A percentile compares a stretch with the other conserved stretches of the same genome.
Conservation (phyloP, 2,113 vertebrate genomes). For the Nyctereutes procyonoides region DNA sequence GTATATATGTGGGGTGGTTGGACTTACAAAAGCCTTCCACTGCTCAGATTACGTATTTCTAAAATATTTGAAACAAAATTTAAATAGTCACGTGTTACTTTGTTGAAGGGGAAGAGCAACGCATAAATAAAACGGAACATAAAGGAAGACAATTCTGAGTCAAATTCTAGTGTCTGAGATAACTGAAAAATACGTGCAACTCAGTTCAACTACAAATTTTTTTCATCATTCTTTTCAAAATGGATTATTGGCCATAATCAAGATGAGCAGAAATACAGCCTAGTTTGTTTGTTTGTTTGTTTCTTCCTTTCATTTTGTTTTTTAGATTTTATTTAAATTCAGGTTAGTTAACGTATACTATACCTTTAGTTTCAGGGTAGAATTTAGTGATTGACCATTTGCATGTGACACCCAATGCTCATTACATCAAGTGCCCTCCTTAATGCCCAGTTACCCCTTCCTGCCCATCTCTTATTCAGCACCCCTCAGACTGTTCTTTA, state of each 20-base stretch:
- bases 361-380: not conserved
- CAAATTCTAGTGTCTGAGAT: conserved; percentile 28
- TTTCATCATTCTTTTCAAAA: not conserved
- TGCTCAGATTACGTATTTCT: not conserved
- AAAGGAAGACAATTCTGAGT: not conserved
- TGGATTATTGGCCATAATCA: not conserved
- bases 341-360: not conserved
- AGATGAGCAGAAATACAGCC: conserved; percentile 3
- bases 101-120: not conserved
- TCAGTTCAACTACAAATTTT: conserved; percentile 30
- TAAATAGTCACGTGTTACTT: not conserved
- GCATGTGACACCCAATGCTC: not conserved
- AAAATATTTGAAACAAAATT: not conserved
- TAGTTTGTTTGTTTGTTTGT: not conserved
- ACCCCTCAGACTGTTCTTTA: not conserved
- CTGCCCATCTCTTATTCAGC: not conserved
- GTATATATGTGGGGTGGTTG: not conserved
- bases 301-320: not conserved
- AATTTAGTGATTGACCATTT: not conserved
- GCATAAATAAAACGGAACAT: conserved; percentile 7
- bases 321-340: not conserved
- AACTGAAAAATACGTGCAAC: not conserved
- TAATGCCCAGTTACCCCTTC: not conserved
- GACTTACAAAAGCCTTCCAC: not conserved
- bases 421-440: not conserved